These are phyloP conservation scores for Bactericera cockerelli DNA, from an alignment of 1,140 invertebrate species.

Conservation along the genomic window DNA sequence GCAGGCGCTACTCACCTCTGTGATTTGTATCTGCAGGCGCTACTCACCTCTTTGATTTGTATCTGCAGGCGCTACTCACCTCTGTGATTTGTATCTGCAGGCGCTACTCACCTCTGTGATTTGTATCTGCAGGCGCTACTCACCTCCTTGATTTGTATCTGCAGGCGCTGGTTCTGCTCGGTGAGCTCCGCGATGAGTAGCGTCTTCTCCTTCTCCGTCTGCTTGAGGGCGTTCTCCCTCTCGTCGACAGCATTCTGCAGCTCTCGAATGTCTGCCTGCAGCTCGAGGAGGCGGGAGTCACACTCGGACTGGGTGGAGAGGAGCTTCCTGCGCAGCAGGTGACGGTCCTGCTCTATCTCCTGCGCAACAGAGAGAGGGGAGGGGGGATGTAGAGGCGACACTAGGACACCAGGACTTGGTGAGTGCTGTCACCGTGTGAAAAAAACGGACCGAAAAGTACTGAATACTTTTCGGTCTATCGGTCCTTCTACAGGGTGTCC, in stretches of 20 bases:
- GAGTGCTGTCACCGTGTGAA: too few relatives aligned
- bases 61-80: conserved; percentile 69
- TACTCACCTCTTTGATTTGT: conserved; percentile 60
- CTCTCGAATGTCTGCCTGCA: conserved; percentile 70
- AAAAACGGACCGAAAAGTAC: too few relatives aligned
- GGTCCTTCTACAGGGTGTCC: too few relatives aligned
- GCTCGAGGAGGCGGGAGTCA: conserved; percentile 68
- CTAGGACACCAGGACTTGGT: too few relatives aligned
- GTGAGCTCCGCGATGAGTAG: conserved; percentile 68
- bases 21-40: too few relatives aligned
- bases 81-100: too few relatives aligned
- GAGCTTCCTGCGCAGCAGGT: conserved; percentile 65
- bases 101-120: too few relatives aligned
- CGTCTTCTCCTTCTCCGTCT: conserved; percentile 65
- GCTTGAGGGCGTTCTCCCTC: conserved; percentile 42
- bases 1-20: conserved; percentile 60
- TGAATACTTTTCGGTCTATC: too few relatives aligned
- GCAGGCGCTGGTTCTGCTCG: conserved; percentile 77
- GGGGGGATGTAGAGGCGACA: not conserved
- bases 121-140: not conserved
- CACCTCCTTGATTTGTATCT: conserved; percentile 68
- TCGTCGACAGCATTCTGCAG: conserved; percentile 41
- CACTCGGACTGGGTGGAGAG: conserved; percentile 74
- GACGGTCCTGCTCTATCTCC: conserved; percentile 86
- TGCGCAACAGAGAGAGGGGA: conserved; percentile 31